Conservation (phyloP, 2,113 vertebrate genomes). For the Mustelus asterias region DNA sequence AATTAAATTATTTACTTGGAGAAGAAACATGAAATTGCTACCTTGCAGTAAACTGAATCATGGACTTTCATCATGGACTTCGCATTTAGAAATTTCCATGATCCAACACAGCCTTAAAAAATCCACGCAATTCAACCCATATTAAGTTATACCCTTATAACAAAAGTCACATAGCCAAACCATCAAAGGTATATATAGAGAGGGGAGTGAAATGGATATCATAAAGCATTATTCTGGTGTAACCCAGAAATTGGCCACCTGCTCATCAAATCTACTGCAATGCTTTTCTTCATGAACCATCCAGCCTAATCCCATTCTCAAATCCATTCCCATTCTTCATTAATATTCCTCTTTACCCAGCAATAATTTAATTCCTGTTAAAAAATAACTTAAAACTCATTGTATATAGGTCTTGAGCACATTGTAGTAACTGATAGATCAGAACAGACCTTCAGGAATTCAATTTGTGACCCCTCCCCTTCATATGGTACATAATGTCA, state of each 20-base stretch:
- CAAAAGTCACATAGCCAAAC: background rate
- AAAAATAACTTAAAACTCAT: background rate
- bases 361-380: background rate
- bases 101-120: background rate
- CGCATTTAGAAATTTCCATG: background rate
- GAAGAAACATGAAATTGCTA: background rate
- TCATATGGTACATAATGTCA: background rate
- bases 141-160: background rate
- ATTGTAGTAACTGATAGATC: background rate
- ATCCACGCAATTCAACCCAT: too few species aligned
- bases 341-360: background rate
- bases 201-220: background rate
- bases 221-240: background rate
- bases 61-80: background rate
- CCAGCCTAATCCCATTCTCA: background rate
- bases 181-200: background rate
- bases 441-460: background rate
- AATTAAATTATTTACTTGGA: background rate
- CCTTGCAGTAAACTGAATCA: conserved; percentile 2
- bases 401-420: background rate
- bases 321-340: background rate
- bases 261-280: background rate
- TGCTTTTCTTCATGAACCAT: background rate
- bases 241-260: background rate
- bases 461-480: background rate